Evolutionary conservation across 2,797 vertebrate species (phyloP).

Genomic region (Hypotaenidia okinawae): DNA sequence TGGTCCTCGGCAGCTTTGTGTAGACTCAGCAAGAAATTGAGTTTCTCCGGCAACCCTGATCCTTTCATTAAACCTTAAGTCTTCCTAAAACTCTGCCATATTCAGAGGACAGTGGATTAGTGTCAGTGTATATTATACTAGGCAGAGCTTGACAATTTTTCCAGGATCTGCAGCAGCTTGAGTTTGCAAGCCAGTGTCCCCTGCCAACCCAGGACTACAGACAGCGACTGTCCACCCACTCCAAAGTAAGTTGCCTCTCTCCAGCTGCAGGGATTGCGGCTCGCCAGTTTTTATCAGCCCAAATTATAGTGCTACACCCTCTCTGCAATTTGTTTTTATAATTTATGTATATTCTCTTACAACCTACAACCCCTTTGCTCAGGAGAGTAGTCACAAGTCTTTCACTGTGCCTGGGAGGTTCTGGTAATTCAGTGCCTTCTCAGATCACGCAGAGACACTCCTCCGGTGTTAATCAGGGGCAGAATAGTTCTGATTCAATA

Average conservation of each 20-base stretch:
- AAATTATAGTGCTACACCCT: not conserved
- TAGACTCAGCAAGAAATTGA: not conserved
- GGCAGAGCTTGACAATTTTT: not conserved
- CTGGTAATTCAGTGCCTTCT: not conserved
- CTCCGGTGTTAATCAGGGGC: not conserved
- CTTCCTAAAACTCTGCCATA: not conserved
- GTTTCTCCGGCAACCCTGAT: not conserved
- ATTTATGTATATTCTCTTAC: not conserved
- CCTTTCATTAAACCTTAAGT: not conserved
- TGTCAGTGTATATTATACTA: not conserved
- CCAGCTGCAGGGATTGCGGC: not conserved
- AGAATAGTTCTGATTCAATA: not conserved
- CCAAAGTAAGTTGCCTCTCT: not conserved
- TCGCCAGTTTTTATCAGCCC: not conserved
- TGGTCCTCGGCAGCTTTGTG: not conserved
- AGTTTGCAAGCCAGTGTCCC: not conserved
- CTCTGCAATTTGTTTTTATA: not conserved
- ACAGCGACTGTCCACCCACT: not conserved
- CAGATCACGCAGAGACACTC: not conserved
- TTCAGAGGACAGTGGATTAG: not conserved
- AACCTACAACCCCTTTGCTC: not conserved
- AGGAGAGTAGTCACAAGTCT: not conserved
- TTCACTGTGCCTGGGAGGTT: not conserved
- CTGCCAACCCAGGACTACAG: not conserved
- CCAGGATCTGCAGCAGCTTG: not conserved